Evolutionary conservation across 2,113 vertebrate genomes (phyloP), one percentile per base, ranked within the genome.

Genomic region (Cyprinodon variegatus): DNA sequence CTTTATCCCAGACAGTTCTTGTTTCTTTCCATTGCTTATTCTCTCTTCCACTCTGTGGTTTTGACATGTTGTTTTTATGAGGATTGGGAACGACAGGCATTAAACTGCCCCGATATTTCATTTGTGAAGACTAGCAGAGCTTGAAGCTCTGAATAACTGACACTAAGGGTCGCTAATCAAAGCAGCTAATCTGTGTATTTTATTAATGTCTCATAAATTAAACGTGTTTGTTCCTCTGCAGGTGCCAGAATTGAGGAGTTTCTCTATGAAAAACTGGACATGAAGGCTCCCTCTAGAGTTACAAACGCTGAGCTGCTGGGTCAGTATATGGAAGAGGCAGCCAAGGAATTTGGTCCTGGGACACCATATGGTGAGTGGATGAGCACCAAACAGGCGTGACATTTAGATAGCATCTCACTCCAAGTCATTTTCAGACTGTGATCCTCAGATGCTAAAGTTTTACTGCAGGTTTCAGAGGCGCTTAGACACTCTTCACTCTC

Each of bases 241-340:
- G 93, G 93, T 88, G 96, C 96, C 84, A 95, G 97, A 72, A 97
- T 99, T 12, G 97, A 99, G 76, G 97, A 98, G 89, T 98, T 97
- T 91, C 94, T 99, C 17, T 99, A 97, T 2, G 97, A 98, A 83
- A 99, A 99, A 91, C 92, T 99, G 11, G 97, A 99, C 87, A 90
- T 96, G 83, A 99, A 98, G 93, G 93, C 95, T 3, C 97, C 97
- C 0, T 97, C 95, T 0, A 92, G 97, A 62, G 93, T 95, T 77
- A 98, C 97, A 76, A 98, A 97, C 0, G 96, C 90, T 46, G 97
- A 99, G 86, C 93, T 98, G 77, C 89, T 98, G 91, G 96, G 96
- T 3, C 97, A 97, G 82, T 96, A 98, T 74, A 98, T 98, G 97
- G 81, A 94, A 0, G 96, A 97, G 36, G 97, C 97, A 1, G 96